Evolutionary conservation across 2,888 invertebrate genomes (phyloP), one percentile per base, ranked within the genome.

Genomic region (Meganola albula): DNA sequence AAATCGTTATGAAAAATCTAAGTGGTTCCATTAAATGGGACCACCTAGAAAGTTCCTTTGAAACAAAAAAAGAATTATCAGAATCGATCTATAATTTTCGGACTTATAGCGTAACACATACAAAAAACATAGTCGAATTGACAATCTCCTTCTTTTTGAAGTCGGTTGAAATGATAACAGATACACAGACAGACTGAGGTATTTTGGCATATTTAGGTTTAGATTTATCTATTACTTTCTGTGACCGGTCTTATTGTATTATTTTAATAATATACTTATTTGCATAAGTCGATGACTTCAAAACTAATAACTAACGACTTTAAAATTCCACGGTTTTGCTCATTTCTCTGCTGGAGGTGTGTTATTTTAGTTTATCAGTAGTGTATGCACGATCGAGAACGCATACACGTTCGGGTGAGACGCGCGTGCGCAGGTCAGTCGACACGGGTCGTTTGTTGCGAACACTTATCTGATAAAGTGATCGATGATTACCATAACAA

Each of bases 301-400:
- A 53, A 32, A 22, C 28, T 26, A 40, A 45, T 32, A 37, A 36
- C 35, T 35, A 31, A 31, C 44, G 30, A 44, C 44, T 44, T 44
- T 48, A 34, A 40, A 52, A 36, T 37, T 44, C 29, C 32, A 33
- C 37, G 34, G 37, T 48, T 55, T 64, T 69, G 63, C 61, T 58
- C 44, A 55, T 62, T 62, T 72, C 58, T 49, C 72, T 59, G 61
- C 73, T 67, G 71, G 76, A 70, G 74, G 65, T 63, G 67, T 70
- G 73, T 79, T 79, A 80, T 83, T 83, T 83, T 77, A 48, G 78
- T 78, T n/a, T 80, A 80, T 75, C 74, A 78, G 73, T 72, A 59
- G 63, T 56, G 66, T 71, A 72, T 68, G 64, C 65, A 56, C 57
- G 46, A 53, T 62, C 57, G 62, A 50, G 59, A 53, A 41, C 44